A percentile compares a stretch with the other conserved stretches of the same genome.
Conservation (phyloP, 2,113 vertebrate species). For the Noctilio leporinus region DNA sequence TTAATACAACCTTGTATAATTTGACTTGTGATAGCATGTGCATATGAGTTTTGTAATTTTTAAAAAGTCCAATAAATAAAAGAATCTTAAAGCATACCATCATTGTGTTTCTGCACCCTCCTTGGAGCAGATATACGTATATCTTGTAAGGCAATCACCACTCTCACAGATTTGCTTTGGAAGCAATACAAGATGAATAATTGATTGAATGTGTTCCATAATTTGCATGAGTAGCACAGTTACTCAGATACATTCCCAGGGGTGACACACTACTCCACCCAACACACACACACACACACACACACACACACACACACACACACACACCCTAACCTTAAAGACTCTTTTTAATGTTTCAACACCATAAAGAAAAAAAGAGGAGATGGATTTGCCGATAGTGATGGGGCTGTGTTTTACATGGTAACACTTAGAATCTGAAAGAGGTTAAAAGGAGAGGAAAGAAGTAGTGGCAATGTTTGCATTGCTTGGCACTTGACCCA, state of each 20-base stretch:
- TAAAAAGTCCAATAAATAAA: background rate
- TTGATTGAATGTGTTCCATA: background rate
- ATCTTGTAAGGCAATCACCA: background rate
- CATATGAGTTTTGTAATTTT: background rate
- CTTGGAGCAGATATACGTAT: background rate
- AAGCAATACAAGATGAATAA: background rate
- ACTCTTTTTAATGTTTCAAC: background rate
- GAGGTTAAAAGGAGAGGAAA: slow-evolving; percentile 7
- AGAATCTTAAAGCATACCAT: background rate
- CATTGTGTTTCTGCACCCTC: background rate
- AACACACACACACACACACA: background rate
- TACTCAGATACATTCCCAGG: background rate
- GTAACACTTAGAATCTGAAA: background rate
- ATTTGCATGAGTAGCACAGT: background rate
- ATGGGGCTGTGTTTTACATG: background rate
- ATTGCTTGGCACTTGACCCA: slow-evolving; percentile 40
- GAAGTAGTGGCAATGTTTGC: slow-evolving; percentile 46
- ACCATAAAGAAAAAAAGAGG: background rate
- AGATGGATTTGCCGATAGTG: background rate
- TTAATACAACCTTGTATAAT: background rate
- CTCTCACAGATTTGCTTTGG: background rate
- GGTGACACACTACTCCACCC: background rate
- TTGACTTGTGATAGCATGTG: background rate
- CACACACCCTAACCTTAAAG: background rate
- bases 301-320: background rate